Evolutionary conservation across 53 echinoderm and acorn worm species (phyloP).

Genomic region (Apostichopus leukothele): DNA sequence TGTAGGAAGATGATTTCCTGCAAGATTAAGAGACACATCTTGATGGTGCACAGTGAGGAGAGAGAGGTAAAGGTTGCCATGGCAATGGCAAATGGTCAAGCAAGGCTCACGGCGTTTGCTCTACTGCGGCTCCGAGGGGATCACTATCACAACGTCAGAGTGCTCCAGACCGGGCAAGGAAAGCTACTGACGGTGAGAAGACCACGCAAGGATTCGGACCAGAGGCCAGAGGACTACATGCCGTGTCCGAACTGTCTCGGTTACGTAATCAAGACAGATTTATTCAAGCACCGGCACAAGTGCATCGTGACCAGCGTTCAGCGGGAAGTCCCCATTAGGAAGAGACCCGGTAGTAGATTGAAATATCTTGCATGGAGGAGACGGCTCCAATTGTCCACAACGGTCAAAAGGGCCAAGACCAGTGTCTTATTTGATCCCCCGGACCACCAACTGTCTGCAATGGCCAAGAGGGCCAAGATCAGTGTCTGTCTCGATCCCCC

Average conservation of each 20-base stretch:
- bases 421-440: too few relatives aligned
- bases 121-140: neutral
- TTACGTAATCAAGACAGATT: neutral
- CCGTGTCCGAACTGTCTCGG: slow-evolving; percentile 17
- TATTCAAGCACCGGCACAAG: slow-evolving; percentile 12
- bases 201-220: neutral
- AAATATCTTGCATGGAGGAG: too few relatives aligned
- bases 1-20: slow-evolving; percentile 1
- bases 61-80: slow-evolving; percentile 13
- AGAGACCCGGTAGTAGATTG: neutral
- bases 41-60: neutral
- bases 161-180: slow-evolving; percentile 7
- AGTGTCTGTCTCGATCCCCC: too few relatives aligned
- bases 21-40: slow-evolving; percentile 19
- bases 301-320: neutral
- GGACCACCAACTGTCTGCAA: too few relatives aligned
- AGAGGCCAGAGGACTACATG: slow-evolving; percentile 7
- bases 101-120: neutral
- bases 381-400: too few relatives aligned
- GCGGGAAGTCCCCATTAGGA: neutral
- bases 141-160: slow-evolving; percentile 10
- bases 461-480: too few relatives aligned
- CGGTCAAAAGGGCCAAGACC: too few relatives aligned
- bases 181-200: neutral
- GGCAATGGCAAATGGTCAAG: neutral